These are phyloP conservation scores for Mythimna loreyi DNA, from an alignment of 2,888 invertebrate genomes.

Conservation along the genomic window DNA sequence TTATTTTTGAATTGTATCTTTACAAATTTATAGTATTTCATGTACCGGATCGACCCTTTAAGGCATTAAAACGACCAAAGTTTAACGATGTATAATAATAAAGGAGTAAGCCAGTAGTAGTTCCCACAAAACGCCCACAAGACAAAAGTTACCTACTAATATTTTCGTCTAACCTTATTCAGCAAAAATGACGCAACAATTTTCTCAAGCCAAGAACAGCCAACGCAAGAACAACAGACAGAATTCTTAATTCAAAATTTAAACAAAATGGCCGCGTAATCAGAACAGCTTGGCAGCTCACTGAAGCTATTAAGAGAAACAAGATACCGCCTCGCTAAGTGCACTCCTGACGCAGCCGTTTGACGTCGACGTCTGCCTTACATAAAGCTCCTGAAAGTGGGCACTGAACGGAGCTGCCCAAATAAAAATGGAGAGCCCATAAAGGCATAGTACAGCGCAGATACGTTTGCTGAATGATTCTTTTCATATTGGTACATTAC, in stretches of 20 bases:
- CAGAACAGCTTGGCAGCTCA: slow-evolving; percentile 45
- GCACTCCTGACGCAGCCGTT: slow-evolving; percentile 58
- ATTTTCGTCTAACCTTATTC: background rate
- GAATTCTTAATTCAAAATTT: slow-evolving; percentile 40
- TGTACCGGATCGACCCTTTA: no score
- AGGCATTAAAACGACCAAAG: no score
- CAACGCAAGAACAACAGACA: slow-evolving; percentile 8
- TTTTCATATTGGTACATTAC: background rate
- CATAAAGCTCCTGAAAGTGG: slow-evolving; percentile 33
- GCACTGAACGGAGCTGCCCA: slow-evolving; percentile 30
- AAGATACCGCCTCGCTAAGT: slow-evolving; percentile 61
- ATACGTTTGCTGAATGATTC: slow-evolving; percentile 1
- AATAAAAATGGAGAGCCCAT: slow-evolving; percentile 39
- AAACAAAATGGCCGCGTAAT: slow-evolving; percentile 49
- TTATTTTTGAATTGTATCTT: no score
- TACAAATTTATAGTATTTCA: no score
- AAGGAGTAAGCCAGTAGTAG: background rate
- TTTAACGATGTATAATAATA: no score
- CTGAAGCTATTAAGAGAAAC: slow-evolving; percentile 62
- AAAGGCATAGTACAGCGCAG: background rate
- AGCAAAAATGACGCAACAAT: slow-evolving; percentile 1
- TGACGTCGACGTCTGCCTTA: slow-evolving; percentile 47
- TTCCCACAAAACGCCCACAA: background rate
- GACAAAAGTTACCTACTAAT: background rate
- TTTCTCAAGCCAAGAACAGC: slow-evolving; percentile 1